Evolutionary conservation across 1,140 invertebrate species (phyloP).

Genomic region (Orius insidiosus): DNA sequence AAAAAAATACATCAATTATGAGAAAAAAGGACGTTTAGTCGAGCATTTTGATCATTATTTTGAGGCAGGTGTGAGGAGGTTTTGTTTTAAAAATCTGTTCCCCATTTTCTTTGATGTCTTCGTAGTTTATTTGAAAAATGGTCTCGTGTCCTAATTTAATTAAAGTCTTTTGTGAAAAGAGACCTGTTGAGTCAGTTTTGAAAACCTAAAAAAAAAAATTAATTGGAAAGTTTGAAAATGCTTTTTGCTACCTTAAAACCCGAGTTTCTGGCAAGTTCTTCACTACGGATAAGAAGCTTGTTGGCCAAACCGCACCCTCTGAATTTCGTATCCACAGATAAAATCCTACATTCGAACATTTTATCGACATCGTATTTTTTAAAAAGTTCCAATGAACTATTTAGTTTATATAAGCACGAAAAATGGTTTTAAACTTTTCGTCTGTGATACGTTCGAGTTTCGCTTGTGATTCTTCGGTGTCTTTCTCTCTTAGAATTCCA

Average conservation of each 20-base stretch:
- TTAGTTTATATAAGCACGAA: constrained; percentile 42
- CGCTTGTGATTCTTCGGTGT: constrained; percentile 36
- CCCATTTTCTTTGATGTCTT: constrained; percentile 38
- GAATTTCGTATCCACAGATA: constrained; percentile 49
- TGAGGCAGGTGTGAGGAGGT: constrained; percentile 41
- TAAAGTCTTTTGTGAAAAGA: constrained; percentile 55
- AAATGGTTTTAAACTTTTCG: constrained; percentile 44
- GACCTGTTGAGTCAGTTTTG: constrained; percentile 59
- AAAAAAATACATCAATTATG: too few relatives aligned
- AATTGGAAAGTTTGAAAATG: not conserved
- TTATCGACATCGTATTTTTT: constrained; percentile 43
- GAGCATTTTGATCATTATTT: constrained; percentile 36
- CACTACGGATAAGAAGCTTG: constrained; percentile 43
- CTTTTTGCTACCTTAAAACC: constrained; percentile 43
- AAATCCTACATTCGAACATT: constrained; percentile 62
- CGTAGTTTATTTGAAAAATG: constrained; percentile 42
- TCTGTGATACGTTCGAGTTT: constrained; percentile 37
- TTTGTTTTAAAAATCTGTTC: constrained; percentile 34
- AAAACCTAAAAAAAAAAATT: constrained; percentile 34
- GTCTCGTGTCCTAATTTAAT: constrained; percentile 43
- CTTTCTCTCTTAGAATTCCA: constrained; percentile 36
- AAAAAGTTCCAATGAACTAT: constrained; percentile 41
- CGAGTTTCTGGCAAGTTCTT: constrained; percentile 40
- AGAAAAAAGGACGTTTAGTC: constrained; percentile 14
- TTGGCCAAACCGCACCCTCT: constrained; percentile 52